Base-by-base conservation (phyloP, 2,113 vertebrate genomes). In the Ploceus nigricollis region DNA sequence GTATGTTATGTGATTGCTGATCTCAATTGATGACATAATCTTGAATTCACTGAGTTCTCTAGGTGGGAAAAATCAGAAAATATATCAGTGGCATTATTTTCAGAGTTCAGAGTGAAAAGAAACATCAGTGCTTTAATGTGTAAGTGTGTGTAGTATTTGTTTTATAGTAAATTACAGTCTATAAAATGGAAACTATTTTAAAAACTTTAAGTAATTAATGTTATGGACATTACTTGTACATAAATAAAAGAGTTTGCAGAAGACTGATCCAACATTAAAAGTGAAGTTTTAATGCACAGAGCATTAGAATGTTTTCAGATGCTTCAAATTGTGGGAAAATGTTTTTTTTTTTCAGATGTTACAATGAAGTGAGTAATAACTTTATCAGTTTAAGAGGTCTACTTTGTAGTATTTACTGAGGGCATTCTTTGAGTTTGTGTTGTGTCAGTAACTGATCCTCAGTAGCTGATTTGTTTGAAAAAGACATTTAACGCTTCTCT, bases 11-110 rank as follows among this genome's bases (percentile, higher is more conserved):
- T 60, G 71, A 82, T 70, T 71, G 11, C 57, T 92, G 63, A 78
- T 90, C 66, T 97, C 65, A 82, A 9, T 13, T 94, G 76, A 82
- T 88, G 92, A 78, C 93, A 63, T 94, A 47, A 92, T 94, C 94
- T 93, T 90, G 77, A 96, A 97, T 96, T 96, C 63, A 78, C 71
- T 66, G 76, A 81, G 47, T 92, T 92, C 63, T 87, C 78, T 58
- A 88, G 61, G 42, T 85, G 42, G 25, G 27, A 83, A 44, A 68
- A 93, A 89, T 57, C 77, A 86, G 78, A 86, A 93, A 96, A 87
- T 60, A 8, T 44, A 61, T 33, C 68, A 56, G 42, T 89, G 82
- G n/a, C 61, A 73, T 92, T 95, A 70, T 91, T 84, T 86, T 92
- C 17, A 13, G 78, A 93, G 37, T 82, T 96, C 37, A 77, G 61